phyloP scores from a whole-genome alignment of 2,888 invertebrate species.

The Latrodectus hesperus region DNA sequence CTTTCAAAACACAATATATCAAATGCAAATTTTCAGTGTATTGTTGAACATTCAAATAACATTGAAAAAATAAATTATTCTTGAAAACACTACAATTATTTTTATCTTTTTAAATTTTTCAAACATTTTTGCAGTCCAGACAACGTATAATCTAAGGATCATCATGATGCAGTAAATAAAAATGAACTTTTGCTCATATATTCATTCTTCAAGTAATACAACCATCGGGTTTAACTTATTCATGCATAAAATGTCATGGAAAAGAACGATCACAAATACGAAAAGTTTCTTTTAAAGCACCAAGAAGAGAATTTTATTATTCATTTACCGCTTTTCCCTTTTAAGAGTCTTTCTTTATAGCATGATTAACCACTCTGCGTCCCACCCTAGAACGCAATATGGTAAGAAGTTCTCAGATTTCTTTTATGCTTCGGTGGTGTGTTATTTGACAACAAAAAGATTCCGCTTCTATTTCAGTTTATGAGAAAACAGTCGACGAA shows the following conservation, averaged over 20 bases:
- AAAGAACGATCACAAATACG: not conserved
- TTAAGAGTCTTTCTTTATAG: not conserved
- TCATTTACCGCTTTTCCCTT: not conserved
- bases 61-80: too few relatives aligned
- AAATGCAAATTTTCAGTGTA: too few relatives aligned
- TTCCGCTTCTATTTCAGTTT: not conserved
- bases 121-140: not conserved
- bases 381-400: not conserved
- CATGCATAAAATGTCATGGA: not conserved
- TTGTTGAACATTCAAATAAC: too few relatives aligned
- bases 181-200: not conserved
- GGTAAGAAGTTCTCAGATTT: not conserved
- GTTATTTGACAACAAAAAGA: not conserved
- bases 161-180: not conserved
- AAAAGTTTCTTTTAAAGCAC: not conserved
- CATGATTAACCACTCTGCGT: not conserved
- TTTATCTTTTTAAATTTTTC: not conserved
- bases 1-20: too few relatives aligned
- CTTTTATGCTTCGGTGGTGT: not conserved
- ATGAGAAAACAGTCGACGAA: not conserved
- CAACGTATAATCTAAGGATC: not conserved
- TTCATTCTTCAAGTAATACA: not conserved
- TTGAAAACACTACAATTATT: too few relatives aligned
- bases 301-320: not conserved
- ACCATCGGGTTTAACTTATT: not conserved